Conservation (phyloP, 2,888 invertebrate genomes). For the Herminia tarsipennalis region DNA sequence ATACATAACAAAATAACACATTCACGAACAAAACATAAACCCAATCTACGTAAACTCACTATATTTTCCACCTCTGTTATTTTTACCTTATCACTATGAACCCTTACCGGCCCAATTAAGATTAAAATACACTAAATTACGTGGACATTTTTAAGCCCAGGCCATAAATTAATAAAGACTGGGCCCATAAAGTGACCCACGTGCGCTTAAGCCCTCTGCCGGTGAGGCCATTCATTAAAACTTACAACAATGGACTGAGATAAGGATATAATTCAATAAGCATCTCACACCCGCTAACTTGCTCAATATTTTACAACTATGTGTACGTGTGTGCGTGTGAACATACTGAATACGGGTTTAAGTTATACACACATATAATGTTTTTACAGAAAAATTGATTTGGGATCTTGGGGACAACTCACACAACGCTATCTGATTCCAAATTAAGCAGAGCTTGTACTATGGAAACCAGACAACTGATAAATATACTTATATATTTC, state of each 20-base stretch:
- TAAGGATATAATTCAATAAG: slow-evolving; percentile 80
- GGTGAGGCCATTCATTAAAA: slow-evolving; percentile 73
- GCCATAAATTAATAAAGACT: slow-evolving; percentile 47
- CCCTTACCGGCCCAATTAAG: slow-evolving; percentile 38
- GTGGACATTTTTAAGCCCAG: slow-evolving; percentile 41
- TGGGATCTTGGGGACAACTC: too few species aligned
- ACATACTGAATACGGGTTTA: too few species aligned
- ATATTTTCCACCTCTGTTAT: too few species aligned
- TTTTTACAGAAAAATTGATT: too few species aligned
- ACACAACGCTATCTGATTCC: too few species aligned
- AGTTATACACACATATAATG: too few species aligned
- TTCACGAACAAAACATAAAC: neutral
- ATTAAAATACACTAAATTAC: slow-evolving; percentile 55
- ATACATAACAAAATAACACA: neutral
- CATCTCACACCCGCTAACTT: slow-evolving; percentile 42
- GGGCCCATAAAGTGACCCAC: slow-evolving; percentile 49
- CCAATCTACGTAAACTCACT: slow-evolving; percentile 1
- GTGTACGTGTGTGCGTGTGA: slow-evolving; percentile 28
- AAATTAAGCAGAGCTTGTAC: too few species aligned
- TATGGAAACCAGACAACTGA: too few species aligned
- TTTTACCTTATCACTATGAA: slow-evolving; percentile 23
- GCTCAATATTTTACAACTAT: slow-evolving; percentile 40
- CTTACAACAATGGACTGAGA: slow-evolving; percentile 70
- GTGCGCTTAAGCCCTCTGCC: slow-evolving; percentile 41
- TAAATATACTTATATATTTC: too few species aligned